Evolutionary conservation across 2,888 invertebrate genomes (phyloP).

Genomic region (Euspilapteryx auroguttella): DNA sequence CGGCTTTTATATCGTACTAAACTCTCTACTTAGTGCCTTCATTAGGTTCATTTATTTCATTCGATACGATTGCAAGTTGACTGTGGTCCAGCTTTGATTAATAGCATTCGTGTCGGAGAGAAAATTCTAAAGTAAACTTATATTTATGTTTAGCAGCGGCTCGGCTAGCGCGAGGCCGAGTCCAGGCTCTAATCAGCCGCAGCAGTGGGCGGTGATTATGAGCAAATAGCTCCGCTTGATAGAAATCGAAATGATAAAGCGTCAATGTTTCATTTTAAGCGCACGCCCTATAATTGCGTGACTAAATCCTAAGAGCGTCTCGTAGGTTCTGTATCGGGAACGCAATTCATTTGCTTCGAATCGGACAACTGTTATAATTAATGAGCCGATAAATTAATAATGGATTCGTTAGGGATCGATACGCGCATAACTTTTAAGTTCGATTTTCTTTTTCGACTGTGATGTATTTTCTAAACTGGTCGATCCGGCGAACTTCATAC

Average conservation of each 20-base stretch:
- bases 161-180: not conserved
- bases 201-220: constrained; percentile 19
- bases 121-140: constrained; percentile 16
- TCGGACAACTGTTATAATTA: constrained; percentile 23
- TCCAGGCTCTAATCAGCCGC: constrained; percentile 2
- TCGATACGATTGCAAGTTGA: constrained; percentile 38
- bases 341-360: constrained; percentile 31
- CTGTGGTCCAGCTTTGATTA: constrained; percentile 27
- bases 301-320: constrained; percentile 20
- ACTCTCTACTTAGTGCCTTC: constrained; percentile 36
- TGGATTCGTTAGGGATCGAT: constrained; percentile 27
- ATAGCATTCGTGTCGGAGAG: constrained; percentile 17
- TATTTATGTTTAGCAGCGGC: constrained; percentile 2
- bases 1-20: constrained; percentile 39
- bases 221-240: constrained; percentile 23
- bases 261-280: constrained; percentile 16
- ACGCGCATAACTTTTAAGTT: constrained; percentile 16
- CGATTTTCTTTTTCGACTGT: too few relatives aligned
- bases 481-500: too few relatives aligned
- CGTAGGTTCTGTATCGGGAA: constrained; percentile 24
- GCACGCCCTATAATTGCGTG: constrained; percentile 34
- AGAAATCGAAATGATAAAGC: constrained; percentile 23
- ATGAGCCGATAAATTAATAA: constrained; percentile 32
- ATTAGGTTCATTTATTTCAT: constrained; percentile 45
- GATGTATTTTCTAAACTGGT: too few relatives aligned